Conservation (phyloP, 2,113 vertebrate species). For the Anseranas semipalmata region DNA sequence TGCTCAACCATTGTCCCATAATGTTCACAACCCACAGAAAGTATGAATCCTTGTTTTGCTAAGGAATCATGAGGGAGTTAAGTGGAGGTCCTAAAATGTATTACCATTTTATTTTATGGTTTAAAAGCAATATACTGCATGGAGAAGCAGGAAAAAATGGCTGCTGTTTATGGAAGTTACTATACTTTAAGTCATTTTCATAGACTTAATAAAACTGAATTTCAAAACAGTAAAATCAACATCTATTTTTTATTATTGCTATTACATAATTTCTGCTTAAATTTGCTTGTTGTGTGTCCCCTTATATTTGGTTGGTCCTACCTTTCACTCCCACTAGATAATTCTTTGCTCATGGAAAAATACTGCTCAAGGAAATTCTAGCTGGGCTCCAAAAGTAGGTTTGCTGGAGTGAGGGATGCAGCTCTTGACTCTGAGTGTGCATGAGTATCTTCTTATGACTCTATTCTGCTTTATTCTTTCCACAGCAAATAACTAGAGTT, state of each 20-base stretch:
- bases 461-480: conserved; percentile 19
- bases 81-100: neutral
- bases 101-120: neutral
- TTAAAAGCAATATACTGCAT: neutral
- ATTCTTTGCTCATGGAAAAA: neutral
- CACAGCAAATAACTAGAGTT: conserved; percentile 27
- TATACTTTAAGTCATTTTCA: neutral
- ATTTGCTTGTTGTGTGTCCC: neutral
- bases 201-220: neutral
- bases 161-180: neutral
- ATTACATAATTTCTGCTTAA: neutral
- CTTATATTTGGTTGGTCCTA: neutral
- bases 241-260: neutral
- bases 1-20: neutral
- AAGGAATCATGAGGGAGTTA: neutral
- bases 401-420: neutral
- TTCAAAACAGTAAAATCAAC: neutral
- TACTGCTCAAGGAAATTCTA: neutral
- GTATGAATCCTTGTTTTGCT: neutral
- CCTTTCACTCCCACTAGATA: neutral
- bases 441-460: neutral
- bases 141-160: neutral
- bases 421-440: neutral
- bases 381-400: neutral
- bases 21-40: neutral